A percentile compares a stretch with the other conserved stretches of the same genome.
These are phyloP conservation scores for Amazona vittata DNA, from an alignment of 2,113 vertebrate genomes.

Conservation along the genomic window DNA sequence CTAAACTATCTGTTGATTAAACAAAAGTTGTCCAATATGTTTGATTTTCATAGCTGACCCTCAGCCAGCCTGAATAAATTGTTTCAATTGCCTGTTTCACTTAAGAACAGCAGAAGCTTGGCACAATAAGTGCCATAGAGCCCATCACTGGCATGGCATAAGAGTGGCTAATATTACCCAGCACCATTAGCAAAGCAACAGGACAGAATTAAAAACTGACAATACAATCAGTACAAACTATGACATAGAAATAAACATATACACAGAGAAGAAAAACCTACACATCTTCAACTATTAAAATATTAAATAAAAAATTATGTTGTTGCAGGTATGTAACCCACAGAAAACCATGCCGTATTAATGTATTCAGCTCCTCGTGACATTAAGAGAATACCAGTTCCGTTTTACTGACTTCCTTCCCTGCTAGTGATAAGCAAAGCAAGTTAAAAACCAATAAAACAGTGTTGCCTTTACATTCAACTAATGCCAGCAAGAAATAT, in stretches of 20 bases:
- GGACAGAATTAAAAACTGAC: not conserved
- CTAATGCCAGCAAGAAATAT: not conserved
- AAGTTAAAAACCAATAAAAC: not conserved
- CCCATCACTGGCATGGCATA: accelerated
- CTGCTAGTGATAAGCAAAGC: not conserved
- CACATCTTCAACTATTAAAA: not conserved
- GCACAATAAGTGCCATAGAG: not conserved
- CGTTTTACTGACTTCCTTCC: not conserved
- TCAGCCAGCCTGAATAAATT: not conserved
- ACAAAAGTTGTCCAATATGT: not conserved
- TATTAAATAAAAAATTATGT: not conserved
- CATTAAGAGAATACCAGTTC: not conserved
- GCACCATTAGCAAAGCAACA: not conserved
- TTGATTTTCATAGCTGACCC: not conserved
- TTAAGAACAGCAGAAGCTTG: not conserved
- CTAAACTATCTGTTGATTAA: not conserved
- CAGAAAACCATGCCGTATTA: not conserved
- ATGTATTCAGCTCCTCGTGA: not conserved
- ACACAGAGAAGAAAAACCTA: accelerated
- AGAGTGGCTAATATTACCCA: not conserved
- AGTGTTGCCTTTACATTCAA: not conserved
- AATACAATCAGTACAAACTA: not conserved
- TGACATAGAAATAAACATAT: not conserved
- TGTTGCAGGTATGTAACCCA: not conserved
- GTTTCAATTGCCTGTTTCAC: not conserved